Percentiles rank a stretch among this genome's conserved stretches.
These are phyloP conservation scores for Mystacides longicornis DNA, from an alignment of 2,888 invertebrate species.

Conservation along the genomic window DNA sequence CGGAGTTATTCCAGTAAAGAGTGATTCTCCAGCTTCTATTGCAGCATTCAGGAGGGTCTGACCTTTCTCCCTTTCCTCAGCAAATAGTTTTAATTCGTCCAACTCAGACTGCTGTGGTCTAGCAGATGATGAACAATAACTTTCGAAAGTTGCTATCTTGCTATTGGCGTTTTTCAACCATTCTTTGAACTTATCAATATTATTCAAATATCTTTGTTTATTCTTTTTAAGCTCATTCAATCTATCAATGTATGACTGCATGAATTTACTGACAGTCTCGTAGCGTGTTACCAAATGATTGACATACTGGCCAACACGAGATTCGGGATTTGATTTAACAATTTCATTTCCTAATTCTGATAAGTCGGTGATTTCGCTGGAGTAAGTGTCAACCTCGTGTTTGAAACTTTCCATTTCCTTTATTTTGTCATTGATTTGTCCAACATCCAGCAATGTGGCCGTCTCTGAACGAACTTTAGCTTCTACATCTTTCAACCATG, in stretches of 20 bases:
- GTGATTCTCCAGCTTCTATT: constrained; percentile 78
- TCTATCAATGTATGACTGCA: constrained; percentile 62
- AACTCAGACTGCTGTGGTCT: constrained; percentile 72
- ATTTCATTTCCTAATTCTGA: constrained; percentile 64
- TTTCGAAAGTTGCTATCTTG: constrained; percentile 64
- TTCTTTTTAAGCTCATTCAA: constrained; percentile 64
- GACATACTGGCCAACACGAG: constrained; percentile 72
- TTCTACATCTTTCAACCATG: constrained; percentile 76
- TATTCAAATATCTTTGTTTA: constrained; percentile 59
- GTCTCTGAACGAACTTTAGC: constrained; percentile 66
- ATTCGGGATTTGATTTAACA: constrained; percentile 71
- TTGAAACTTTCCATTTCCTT: constrained; percentile 56
- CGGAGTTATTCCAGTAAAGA: constrained; percentile 80
- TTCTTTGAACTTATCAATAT: constrained; percentile 60
- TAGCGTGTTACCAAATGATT: constrained; percentile 71
- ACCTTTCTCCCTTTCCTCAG: constrained; percentile 69
- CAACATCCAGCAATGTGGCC: constrained; percentile 60
- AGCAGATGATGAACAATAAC: constrained; percentile 61
- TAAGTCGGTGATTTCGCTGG: constrained; percentile 59
- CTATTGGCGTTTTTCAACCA: constrained; percentile 74
- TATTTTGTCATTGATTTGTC: constrained; percentile 62
- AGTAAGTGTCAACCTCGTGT: constrained; percentile 56
- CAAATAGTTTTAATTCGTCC: constrained; percentile 66
- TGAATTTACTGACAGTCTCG: constrained; percentile 64
- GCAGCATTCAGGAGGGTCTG: constrained; percentile 70